phyloP scores from a whole-genome alignment of 2,888 invertebrate species.

The Chelonus formosanus region DNA sequence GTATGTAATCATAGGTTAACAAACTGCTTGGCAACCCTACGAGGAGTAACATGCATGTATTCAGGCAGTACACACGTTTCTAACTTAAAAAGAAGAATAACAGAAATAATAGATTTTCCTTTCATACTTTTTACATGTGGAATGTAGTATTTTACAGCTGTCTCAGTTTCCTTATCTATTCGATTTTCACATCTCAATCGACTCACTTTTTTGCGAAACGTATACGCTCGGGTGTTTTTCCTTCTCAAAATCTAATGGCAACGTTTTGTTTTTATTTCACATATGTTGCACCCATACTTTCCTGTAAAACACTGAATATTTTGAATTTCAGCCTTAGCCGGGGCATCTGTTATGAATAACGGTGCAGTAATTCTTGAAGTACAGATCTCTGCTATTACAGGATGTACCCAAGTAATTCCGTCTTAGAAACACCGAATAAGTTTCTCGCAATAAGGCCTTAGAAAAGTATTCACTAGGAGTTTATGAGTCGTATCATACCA shows the following conservation, averaged over 20 bases:
- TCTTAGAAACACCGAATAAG: slow-evolving; percentile 32
- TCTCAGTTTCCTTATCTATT: neutral
- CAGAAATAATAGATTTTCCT: slow-evolving; percentile 12
- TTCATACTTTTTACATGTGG: neutral
- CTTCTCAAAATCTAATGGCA: neutral
- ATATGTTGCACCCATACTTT: slow-evolving; percentile 36
- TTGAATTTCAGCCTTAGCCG: slow-evolving; percentile 35
- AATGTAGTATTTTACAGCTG: neutral
- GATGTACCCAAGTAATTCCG: slow-evolving; percentile 35
- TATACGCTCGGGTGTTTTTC: neutral
- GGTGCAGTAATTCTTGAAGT: slow-evolving; percentile 32
- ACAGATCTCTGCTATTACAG: slow-evolving; percentile 24
- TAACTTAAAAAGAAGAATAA: slow-evolving; percentile 29
- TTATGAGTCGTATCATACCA: slow-evolving; percentile 33
- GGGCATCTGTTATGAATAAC: slow-evolving; percentile 35
- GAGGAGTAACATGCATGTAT: slow-evolving; percentile 38
- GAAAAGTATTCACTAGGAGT: slow-evolving; percentile 35
- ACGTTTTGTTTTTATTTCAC: slow-evolving; percentile 27
- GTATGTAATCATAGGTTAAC: slow-evolving; percentile 24
- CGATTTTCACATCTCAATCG: neutral
- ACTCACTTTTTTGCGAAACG: neutral
- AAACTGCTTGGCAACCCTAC: slow-evolving; percentile 35
- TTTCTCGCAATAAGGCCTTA: slow-evolving; percentile 32
- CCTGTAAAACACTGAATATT: slow-evolving; percentile 35
- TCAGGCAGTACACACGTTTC: slow-evolving; percentile 38